phyloP scores from a whole-genome alignment of 2,797 vertebrate genomes.

The Centropyge bicolor region DNA sequence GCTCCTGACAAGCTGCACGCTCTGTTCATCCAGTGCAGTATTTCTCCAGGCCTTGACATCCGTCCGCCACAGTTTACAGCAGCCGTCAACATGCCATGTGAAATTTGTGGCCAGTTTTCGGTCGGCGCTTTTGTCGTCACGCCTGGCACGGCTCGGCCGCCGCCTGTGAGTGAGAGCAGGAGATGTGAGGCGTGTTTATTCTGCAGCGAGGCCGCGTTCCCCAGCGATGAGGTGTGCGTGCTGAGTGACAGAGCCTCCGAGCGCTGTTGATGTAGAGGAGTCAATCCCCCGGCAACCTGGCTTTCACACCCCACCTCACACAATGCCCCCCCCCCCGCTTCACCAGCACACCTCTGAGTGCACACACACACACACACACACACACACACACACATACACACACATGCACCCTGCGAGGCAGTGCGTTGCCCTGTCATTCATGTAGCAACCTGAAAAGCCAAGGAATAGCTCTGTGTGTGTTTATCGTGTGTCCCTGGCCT shows the following conservation, averaged over 20 bases:
- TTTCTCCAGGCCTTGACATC: slow-evolving; percentile 54
- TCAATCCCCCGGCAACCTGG: slow-evolving; percentile 69
- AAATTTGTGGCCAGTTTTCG: slow-evolving; percentile 37
- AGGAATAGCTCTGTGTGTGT: slow-evolving; percentile 60
- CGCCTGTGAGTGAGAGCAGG: slow-evolving; percentile 60
- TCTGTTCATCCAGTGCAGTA: slow-evolving; percentile 37
- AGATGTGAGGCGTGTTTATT: slow-evolving; percentile 78
- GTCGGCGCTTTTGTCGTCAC: slow-evolving; percentile 37
- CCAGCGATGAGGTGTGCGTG: slow-evolving; percentile 72
- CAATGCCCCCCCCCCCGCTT: slow-evolving; percentile 42
- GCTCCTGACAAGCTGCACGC: slow-evolving; percentile 18
- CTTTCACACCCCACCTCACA: slow-evolving; percentile 71
- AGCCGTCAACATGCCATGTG: slow-evolving; percentile 50
- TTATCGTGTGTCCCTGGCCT: slow-evolving; percentile 56
- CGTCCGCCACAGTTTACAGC: slow-evolving; percentile 39
- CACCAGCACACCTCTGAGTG: slow-evolving; percentile 28
- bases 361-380: slow-evolving; percentile 20
- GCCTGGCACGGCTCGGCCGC: slow-evolving; percentile 44
- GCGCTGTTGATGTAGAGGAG: slow-evolving; percentile 73
- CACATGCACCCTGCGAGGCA: slow-evolving; percentile 23
- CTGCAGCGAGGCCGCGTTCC: slow-evolving; percentile 71
- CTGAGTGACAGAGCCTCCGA: slow-evolving; percentile 83
- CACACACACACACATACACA: not conserved
- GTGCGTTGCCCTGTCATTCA: slow-evolving; percentile 61
- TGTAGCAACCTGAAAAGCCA: slow-evolving; percentile 76